Evolutionary conservation across 1,140 invertebrate species (phyloP), one percentile per base, ranked within the genome.

Genomic region (Micrasema minimum): DNA sequence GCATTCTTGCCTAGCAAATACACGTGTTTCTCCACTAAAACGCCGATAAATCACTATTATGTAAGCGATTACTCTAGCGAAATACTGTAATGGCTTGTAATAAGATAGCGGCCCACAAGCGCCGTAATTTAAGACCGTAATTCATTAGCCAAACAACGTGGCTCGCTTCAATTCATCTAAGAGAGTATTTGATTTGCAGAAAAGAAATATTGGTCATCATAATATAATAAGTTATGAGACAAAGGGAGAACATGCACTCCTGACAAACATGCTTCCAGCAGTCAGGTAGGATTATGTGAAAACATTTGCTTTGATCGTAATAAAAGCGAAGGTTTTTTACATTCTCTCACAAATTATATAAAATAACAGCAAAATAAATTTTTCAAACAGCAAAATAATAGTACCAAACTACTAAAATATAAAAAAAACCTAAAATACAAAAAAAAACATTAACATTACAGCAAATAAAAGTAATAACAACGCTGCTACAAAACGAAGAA

Each of bases 161-260:
- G 67, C 35, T 50, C 66, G 41, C 38, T 59, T 61, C 61, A 69
- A 66, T 55, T 65, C 53, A 53, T 74, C 57, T 55, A 11, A 66
- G 45, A 71, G 66, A 75, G 69, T 65, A 72, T 75, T 72, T 72
- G 73, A 75, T 75, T 75, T 37, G 26, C 69, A 46, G 59, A 23
- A 53, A 72, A 72, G 66, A 72, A 71, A 57, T 69, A 66, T 53
- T 61, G 69, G 71, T 74, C 71, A 74, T 74, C 69, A 74, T 74
- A 23, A 62, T 57, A 62, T 67, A 31, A 7, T 31, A 31, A 31
- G 26, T 31, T 31, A 41, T 45, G n/a, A 50, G 65, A 65, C 71
- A 71, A 68, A 70, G 67, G 59, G 66, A 50, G 59, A 69, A 62
- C 38, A 41, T 48, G 45, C 26, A 31, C 26, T 35, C 53, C 43